phyloP scores from a whole-genome alignment of 2,797 vertebrate genomes.

The Erpetoichthys calabaricus region DNA sequence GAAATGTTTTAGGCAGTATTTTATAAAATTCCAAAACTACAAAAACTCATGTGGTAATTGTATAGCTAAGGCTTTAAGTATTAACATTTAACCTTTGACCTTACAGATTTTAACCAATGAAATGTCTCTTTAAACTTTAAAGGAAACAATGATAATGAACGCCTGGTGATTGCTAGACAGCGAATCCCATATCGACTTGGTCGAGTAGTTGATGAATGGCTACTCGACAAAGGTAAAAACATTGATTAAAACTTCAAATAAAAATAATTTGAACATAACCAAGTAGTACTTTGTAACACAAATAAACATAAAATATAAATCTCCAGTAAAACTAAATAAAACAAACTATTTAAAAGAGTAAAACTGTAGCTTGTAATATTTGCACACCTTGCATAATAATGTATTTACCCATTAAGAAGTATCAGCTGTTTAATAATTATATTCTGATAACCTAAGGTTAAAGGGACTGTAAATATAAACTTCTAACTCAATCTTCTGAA shows the following conservation, averaged over 20 bases:
- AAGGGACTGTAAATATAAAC: slow-evolving; percentile 99
- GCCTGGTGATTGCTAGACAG: slow-evolving; percentile 99
- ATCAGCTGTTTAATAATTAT: slow-evolving; percentile 82
- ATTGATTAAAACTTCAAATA: slow-evolving; percentile 99
- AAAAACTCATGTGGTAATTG: slow-evolving; percentile 87
- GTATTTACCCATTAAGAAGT: slow-evolving; percentile 76
- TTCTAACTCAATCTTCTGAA: slow-evolving; percentile 82
- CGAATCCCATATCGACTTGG: slow-evolving; percentile 99
- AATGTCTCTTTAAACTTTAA: slow-evolving; percentile 99
- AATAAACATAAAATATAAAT: slow-evolving; percentile 96
- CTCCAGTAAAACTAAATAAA: slow-evolving; percentile 91
- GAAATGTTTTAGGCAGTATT: slow-evolving; percentile 81
- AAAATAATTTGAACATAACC: slow-evolving; percentile 98
- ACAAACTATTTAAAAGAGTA: slow-evolving; percentile 79
- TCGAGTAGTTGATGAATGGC: slow-evolving; percentile 99
- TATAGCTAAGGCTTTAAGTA: slow-evolving; percentile 94
- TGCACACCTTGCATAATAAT: slow-evolving; percentile 85
- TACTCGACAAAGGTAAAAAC: slow-evolving; percentile 99
- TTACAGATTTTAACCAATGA: slow-evolving; percentile 99
- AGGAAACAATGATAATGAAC: slow-evolving; percentile 99
- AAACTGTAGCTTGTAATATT: slow-evolving; percentile 82
- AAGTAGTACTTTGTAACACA: slow-evolving; percentile 89
- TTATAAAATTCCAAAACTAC: slow-evolving; percentile 87
- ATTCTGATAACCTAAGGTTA: slow-evolving; percentile 95
- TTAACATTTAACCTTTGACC: slow-evolving; percentile 98